Base-by-base conservation (phyloP, 2,888 invertebrate genomes). In the Kryphioiulus occultus region DNA sequence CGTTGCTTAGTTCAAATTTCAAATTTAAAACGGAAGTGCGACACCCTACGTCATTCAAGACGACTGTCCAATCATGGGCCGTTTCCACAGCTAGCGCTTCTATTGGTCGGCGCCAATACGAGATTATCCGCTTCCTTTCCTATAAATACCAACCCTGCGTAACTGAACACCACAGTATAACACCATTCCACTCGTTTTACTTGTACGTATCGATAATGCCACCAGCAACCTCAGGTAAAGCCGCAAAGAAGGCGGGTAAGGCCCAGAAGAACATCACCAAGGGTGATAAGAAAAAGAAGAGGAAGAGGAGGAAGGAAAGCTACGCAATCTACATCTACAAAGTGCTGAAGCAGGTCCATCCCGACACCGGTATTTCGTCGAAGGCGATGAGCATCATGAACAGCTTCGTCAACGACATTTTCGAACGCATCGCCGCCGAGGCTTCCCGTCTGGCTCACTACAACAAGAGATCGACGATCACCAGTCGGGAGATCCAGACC, bases 341-440 rank as follows among this genome's bases (percentile, higher is more conserved):
- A 89, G 91, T 95, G 5, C 90, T 95, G 88, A 93, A 93, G 90
- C 93, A 93, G 89, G 93, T 95, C 0, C 94, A 94, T 89, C 93
- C 94, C 0, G 94, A 95, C 91, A 93, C 94, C 78, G 94, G 95
- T 0, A 94, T 96, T 87, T 95, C 95, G 0, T 93, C 93, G 35
- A 95, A 95, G 90, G 94, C 95, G 0, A 95, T 95, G 94, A 91
- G 93, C 90, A 95, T 95, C 89, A 95, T 96, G 95, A 95, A 95
- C 91, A 94, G 94, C 90, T 96, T 96, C 89, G 94, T 96, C 0
- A 95, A 94, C 90, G 95, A 96, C 90, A 94, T 95, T 90, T 93
- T 96, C 90, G 95, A 96, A 91, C 93, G 94, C 84, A 94, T 96
- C 84, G 95, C 95, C 0, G 92, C 93, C 0, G 95, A 95, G 90